Conservation (phyloP, 2,888 invertebrate species). For the Acleris emargana region DNA sequence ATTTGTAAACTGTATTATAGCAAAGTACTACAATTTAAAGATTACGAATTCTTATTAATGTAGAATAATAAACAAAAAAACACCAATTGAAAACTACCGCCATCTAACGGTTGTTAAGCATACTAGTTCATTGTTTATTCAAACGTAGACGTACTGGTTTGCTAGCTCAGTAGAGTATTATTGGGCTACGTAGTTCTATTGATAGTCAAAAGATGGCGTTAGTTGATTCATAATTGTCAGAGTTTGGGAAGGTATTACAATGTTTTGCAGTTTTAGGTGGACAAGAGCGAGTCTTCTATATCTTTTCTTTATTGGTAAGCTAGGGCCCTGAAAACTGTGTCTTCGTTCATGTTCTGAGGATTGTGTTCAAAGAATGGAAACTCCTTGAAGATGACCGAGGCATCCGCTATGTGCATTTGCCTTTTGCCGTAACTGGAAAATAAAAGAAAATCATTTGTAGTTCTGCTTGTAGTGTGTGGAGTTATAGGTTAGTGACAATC, state of each 20-base stretch:
- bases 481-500: not conserved
- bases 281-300: conserved; percentile 5
- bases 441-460: conserved; percentile 29
- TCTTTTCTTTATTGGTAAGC: conserved; percentile 60
- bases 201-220: not conserved
- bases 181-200: no score
- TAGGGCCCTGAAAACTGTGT: conserved; percentile 64
- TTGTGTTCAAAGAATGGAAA: conserved; percentile 68
- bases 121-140: no score
- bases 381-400: conserved; percentile 73
- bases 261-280: no score
- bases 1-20: no score
- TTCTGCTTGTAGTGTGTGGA: not conserved
- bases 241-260: no score
- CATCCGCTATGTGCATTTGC: conserved; percentile 77
- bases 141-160: no score
- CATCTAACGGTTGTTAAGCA: no score
- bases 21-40: no score
- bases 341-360: conserved; percentile 57
- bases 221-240: not conserved
- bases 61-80: no score
- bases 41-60: no score
- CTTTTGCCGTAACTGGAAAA: conserved; percentile 74
- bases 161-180: no score
- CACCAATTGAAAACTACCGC: no score